Base-by-base conservation (phyloP, 2,888 invertebrate genomes). In the Ophioninae sp. region DNA sequence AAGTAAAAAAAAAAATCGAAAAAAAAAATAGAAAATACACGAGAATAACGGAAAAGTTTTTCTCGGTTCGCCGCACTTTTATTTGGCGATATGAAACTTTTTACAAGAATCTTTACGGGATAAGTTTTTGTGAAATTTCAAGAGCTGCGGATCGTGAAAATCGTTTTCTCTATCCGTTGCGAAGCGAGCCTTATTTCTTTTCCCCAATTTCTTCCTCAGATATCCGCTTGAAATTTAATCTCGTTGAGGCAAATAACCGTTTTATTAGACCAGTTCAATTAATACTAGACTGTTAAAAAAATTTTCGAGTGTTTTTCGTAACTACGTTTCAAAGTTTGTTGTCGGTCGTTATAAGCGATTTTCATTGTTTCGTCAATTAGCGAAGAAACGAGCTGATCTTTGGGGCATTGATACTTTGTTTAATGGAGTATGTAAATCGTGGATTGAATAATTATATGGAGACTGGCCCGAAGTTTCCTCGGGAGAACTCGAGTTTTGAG, bases 61-160 rank as follows among this genome's bases (percentile, higher is more conserved):
- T 59, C 76, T 76, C 65, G 75, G 68, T 87, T 80, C 56, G 75
- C 51, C 23, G 20, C 67, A 74, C 75, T 88, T 90, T 88, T 88
- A 88, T 89, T 88, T 85, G 87, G 86, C 89, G 88, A 90, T 91
- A 91, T 90, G 87, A 90, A 91, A 91, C 88, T 90, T 91, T 88
- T 86, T 86, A 89, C 88, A 87, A 87, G 88, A 88, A 88, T 90
- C 89, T 89, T 90, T 88, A 89, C 88, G 89, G 88, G 88, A 88
- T 89, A 91, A 91, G 90, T 91, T 91, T 30, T 89, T 78, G 56
- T 67, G 75, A 84, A 85, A 87, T 86, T 86, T 74, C 37, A 69
- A 72, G 85, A 88, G 86, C 51, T 17, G 17, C 51, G 51, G 51
- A 51, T 17, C 51, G 51, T 17, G 64, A n/a, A 41, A 51, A 64